Percentiles rank a stretch among this genome's conserved stretches.
These are phyloP conservation scores for Pollenia labialis DNA, from an alignment of 2,888 invertebrate species.

Conservation along the genomic window DNA sequence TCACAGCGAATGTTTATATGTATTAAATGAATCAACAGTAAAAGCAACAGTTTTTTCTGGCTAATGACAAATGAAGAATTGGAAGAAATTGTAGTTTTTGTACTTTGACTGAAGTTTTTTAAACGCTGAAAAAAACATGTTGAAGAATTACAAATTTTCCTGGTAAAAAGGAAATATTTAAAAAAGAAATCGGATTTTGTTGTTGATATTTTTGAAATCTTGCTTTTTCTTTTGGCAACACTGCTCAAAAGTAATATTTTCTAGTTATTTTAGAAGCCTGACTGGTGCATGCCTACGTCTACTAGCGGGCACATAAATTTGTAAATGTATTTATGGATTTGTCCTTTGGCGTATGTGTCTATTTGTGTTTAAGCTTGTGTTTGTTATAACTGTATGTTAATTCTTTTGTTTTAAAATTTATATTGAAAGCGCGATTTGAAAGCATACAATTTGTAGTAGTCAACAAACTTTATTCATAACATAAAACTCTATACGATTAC, in stretches of 20 bases:
- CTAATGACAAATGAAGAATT: no score
- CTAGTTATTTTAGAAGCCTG: constrained; percentile 34
- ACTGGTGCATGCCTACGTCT: constrained; percentile 51
- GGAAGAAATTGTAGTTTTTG: no score
- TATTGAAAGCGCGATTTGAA: constrained; percentile 52
- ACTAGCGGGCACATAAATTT: constrained; percentile 22
- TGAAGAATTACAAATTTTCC: no score
- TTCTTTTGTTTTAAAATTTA: constrained; percentile 27
- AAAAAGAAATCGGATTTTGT: no score
- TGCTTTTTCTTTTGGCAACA: not conserved
- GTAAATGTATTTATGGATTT: constrained; percentile 13
- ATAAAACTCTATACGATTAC: constrained; percentile 10
- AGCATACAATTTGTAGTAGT: constrained; percentile 47
- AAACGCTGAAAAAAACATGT: no score
- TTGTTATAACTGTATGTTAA: constrained; percentile 19
- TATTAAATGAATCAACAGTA: no score
- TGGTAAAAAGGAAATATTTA: no score
- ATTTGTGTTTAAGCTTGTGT: no score
- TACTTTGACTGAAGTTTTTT: no score
- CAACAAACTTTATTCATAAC: constrained; percentile 24
- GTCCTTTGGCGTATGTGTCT: not conserved
- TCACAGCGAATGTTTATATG: no score
- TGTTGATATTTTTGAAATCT: no score
- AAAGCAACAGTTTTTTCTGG: no score
- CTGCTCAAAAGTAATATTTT: constrained; percentile 1